A percentile compares a stretch with the other conserved stretches of the same genome.
Conservation (phyloP, 2,113 vertebrate species). For the Notechis scutatus region DNA sequence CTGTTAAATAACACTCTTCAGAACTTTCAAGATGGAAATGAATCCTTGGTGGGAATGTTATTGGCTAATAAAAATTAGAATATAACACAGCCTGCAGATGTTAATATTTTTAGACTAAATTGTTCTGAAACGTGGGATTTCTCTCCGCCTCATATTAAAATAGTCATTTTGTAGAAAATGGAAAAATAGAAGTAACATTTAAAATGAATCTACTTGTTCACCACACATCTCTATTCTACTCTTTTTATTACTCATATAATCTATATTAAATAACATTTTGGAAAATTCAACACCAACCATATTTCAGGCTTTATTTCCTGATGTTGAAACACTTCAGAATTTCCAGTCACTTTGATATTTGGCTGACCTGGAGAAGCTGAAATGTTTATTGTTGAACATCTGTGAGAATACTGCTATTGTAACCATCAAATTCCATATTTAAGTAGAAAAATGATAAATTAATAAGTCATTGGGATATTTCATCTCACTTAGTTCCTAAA, state of each 20-base stretch:
- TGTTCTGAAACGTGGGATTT: background rate
- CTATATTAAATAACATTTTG: background rate
- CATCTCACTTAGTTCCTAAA: background rate
- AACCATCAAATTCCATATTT: background rate
- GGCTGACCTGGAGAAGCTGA: background rate
- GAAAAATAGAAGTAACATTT: background rate
- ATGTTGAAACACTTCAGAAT: background rate
- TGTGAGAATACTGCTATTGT: background rate
- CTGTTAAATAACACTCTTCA: background rate
- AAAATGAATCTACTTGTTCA: background rate
- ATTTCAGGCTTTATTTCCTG: background rate
- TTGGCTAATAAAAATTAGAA: background rate
- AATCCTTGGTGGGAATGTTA: background rate
- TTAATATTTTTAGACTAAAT: background rate
- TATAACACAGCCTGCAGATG: background rate
- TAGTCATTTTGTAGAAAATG: background rate
- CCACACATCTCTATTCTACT: background rate
- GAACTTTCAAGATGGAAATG: background rate
- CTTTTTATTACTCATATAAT: background rate
- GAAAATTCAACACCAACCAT: background rate
- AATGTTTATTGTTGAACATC: background rate
- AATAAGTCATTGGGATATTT: background rate
- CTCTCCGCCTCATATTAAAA: slow-evolving; percentile 17
- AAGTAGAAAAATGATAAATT: background rate
- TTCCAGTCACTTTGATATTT: background rate